Evolutionary conservation across 2,888 invertebrate genomes (phyloP), one percentile per base, ranked within the genome.

Genomic region (Magallana nippona): DNA sequence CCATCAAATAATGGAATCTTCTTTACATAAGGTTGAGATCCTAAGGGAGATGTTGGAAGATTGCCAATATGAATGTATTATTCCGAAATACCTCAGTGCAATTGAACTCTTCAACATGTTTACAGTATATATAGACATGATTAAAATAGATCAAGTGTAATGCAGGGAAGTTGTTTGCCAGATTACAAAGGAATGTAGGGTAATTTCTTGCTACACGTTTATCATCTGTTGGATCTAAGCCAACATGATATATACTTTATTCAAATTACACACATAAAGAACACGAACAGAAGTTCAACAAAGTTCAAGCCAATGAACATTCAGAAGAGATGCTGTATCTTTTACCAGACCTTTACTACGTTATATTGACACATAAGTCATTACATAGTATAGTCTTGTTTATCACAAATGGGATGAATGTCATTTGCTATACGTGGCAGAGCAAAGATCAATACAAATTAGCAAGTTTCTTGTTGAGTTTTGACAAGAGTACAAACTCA

Each of bases 61-160:
- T 19, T 79, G 79, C 56, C 79, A 56, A 79, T 22, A 17, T 56
- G 22, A 71, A 71, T 71, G 27, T 71, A 27, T 71, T 71, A 71
- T 71, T 71, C 71, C 32, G 71, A 71, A 71, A 71, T 71, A 71
- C 71, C 71, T 22, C 71, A 79, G 79, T 79, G 58, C 79, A 79
- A 57, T 57, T 79, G 79, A 79, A 79, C 79, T 79, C 27, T 27
- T 77, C 27, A 27, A 44, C 79, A 22, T 79, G 79, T 79, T 79
- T 57, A 79, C 22, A 15, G 27, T 71, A 71, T 71, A 71, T 71
- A 27, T 71, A 71, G 71, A 32, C 71, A 27, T 32, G 71, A 71
- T 71, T 71, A 71, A 71, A 71, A 71, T 71, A 71, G 71, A 71
- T 71, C 71, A 71, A 71, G 71, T 71, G 71, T 71, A 71, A 15